Percentiles rank a stretch among this genome's conserved stretches.
These are phyloP conservation scores for Phengaris alcon DNA, from an alignment of 2,888 invertebrate species.

Conservation along the genomic window DNA sequence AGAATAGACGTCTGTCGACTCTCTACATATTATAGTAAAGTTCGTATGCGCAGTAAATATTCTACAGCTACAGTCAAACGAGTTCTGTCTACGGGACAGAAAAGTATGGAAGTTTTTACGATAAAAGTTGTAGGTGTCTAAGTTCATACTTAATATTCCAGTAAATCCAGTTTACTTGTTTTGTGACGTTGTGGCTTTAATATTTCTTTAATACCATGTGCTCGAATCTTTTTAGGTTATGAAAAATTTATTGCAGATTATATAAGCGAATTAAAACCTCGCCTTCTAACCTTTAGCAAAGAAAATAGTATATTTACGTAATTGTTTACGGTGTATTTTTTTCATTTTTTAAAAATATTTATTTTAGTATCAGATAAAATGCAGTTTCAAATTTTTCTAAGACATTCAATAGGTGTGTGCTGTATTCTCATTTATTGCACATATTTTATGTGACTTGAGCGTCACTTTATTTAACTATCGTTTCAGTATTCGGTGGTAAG, in stretches of 20 bases:
- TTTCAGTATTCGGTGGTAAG: no score
- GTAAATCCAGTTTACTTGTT: background rate
- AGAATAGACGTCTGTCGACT: no score
- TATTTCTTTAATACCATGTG: background rate
- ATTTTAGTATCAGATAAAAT: background rate
- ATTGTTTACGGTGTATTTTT: background rate
- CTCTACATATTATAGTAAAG: no score
- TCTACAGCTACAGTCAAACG: no score
- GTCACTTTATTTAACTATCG: no score
- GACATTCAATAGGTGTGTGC: no score
- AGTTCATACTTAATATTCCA: constrained; percentile 3
- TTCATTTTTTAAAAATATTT: background rate
- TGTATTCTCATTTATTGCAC: no score
- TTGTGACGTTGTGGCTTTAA: background rate
- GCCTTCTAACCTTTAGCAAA: background rate
- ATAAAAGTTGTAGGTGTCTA: background rate
- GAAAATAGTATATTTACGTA: background rate
- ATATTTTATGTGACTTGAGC: no score
- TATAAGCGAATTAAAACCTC: background rate
- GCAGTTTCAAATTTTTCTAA: no score
- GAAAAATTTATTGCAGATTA: background rate
- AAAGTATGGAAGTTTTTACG: no score
- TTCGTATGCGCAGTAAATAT: no score
- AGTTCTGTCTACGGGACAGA: no score
- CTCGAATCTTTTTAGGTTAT: background rate